Base-by-base conservation (phyloP, 2,113 vertebrate genomes). In the Bujurquina vittata region DNA sequence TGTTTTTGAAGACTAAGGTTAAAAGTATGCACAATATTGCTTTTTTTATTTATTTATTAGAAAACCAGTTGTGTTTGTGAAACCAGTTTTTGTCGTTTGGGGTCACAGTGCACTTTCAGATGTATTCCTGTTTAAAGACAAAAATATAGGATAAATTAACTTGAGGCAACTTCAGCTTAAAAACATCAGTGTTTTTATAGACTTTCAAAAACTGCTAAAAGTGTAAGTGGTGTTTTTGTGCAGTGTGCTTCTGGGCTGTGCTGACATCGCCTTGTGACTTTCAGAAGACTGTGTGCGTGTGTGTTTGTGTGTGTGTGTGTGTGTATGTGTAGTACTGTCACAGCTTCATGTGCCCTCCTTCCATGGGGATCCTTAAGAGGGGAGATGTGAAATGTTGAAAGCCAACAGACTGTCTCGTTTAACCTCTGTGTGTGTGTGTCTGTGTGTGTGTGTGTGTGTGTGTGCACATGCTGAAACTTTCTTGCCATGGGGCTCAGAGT, bases 1-100 rank as follows among this genome's bases (percentile, higher is more conserved):
- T 92, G 79, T 78, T 65, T 84, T 75, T 72, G 29, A 84, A n/a
- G 12, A 52, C 77, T 73, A 49, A 26, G 46, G 67, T 85, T 80
- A 49, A 63, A 81, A 23, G 63, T 20, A 87, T 55, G 14, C 49
- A 61, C 26, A 18, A 6, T 20, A n/a, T 81, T 18, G 26, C n/a
- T 40, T 22, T 33, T 31, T 31, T 31, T 40, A n/a, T 49, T 7
- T 23, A 61, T 33, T 61, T 58, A n/a, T 49, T 37, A 35, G 12
- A 72, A 72, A 72, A 54, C 22, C 29, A 18, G 3, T 14, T 80
- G 62, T 52, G 23, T 60, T 80, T 54, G 43, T 72, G 67, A 52
- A 72, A n/a, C 52, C 46, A 52, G 2, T 31, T 54, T 60, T 33
- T 37, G 20, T 61, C 35, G 0, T 7, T 14, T 5, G 2, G 4